Conservation (phyloP, 1,140 invertebrate genomes). For the Meloidogyne hapla region DNA sequence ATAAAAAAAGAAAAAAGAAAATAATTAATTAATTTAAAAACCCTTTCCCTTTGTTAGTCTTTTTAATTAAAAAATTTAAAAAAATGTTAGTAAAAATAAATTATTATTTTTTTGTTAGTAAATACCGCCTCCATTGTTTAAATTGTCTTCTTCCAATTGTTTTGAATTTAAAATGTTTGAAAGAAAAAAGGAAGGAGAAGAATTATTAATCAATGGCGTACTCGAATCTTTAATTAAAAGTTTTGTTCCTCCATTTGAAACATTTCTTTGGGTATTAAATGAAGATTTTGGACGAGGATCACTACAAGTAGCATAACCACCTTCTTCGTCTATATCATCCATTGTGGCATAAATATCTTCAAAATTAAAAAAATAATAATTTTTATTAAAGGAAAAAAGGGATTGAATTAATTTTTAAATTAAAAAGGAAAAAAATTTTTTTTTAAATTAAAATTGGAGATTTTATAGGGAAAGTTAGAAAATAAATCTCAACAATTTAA, state of each 20-base stretch:
- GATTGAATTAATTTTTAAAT: no score
- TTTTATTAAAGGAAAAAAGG: slow-evolving; percentile 12
- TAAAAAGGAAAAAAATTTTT: no score
- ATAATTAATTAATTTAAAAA: no score
- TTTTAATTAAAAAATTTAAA: background rate
- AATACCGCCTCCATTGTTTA: background rate
- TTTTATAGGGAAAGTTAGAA: no score
- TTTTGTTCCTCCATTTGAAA: background rate
- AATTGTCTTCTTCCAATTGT: background rate
- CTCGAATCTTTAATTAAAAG: background rate
- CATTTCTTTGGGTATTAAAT: background rate
- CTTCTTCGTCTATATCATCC: slow-evolving; percentile 26
- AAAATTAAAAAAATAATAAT: no score
- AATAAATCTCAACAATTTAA: no score
- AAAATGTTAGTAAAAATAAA: background rate
- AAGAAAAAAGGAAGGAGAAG: background rate
- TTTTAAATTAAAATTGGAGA: no score
- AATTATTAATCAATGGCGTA: background rate
- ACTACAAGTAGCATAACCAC: slow-evolving; percentile 7
- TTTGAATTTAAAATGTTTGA: background rate
- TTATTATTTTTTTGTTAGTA: background rate
- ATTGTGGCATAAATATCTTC: slow-evolving; percentile 47
- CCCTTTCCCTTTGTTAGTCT: background rate
- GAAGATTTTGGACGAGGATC: background rate
- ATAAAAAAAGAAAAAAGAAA: no score